A percentile compares a stretch with the other conserved stretches of the same genome.
Conservation (phyloP, 2,797 vertebrate genomes). For the Thamnophis elegans region DNA sequence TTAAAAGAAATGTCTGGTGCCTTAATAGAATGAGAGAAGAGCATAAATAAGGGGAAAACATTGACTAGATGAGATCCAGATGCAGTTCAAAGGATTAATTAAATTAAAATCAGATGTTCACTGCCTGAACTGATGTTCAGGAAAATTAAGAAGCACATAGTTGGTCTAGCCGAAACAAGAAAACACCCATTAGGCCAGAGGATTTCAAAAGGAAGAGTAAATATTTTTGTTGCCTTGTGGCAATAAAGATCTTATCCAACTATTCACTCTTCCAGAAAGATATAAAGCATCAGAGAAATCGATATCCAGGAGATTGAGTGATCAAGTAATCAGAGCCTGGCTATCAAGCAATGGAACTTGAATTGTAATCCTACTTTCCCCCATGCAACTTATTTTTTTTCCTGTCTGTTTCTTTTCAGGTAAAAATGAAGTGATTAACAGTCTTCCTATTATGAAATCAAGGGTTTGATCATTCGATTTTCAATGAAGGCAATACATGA, state of each 20-base stretch:
- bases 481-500: not conserved
- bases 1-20: slow-evolving; percentile 2
- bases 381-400: not conserved
- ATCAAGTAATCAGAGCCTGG: not conserved
- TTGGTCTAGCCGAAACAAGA: not conserved
- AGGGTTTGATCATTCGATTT: not conserved
- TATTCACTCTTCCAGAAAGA: not conserved
- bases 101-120: slow-evolving; percentile 20
- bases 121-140: not conserved
- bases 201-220: not conserved
- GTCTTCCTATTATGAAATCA: not conserved
- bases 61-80: slow-evolving; percentile 12
- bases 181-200: not conserved
- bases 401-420: not conserved
- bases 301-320: not conserved
- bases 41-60: slow-evolving; percentile 21
- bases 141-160: not conserved
- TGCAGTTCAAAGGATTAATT: slow-evolving; percentile 25
- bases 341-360: not conserved
- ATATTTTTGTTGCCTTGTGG: not conserved
- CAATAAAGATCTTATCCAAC: not conserved
- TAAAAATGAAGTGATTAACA: not conserved
- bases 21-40: slow-evolving; percentile 25
- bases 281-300: slow-evolving; percentile 3
- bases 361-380: not conserved